Evolutionary conservation across 2,113 vertebrate species (phyloP).

Genomic region (Alces alces): DNA sequence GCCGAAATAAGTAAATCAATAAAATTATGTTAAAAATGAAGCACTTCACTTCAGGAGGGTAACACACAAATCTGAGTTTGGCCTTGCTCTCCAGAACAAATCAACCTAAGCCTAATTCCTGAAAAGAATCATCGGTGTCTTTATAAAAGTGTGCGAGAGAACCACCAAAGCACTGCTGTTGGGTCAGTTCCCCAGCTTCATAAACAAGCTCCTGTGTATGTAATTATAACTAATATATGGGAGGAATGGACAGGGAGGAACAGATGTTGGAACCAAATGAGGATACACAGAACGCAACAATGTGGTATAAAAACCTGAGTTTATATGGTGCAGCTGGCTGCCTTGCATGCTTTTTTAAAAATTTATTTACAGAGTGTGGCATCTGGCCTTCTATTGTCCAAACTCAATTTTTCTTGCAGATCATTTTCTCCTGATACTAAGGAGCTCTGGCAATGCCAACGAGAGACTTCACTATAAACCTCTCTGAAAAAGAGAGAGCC

Average conservation of each 20-base stretch:
- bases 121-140: background rate
- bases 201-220: conserved; percentile 46
- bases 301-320: conserved; percentile 77
- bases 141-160: background rate
- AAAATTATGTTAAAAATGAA: background rate
- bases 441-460: background rate
- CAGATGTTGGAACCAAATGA: conserved; percentile 81
- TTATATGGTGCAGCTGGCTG: conserved; percentile 80
- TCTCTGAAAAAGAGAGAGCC: background rate
- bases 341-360: conserved; percentile 52
- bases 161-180: background rate
- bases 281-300: conserved; percentile 59
- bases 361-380: conserved; percentile 77
- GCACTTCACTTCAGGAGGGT: background rate
- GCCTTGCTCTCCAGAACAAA: background rate
- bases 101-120: background rate
- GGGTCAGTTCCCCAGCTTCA: conserved; percentile 14
- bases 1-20: background rate
- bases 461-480: background rate
- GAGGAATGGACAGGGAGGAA: conserved; percentile 64
- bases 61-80: background rate
- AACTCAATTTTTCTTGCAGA: conserved; percentile 59
- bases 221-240: conserved; percentile 75
- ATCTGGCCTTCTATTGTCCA: conserved; percentile 77
- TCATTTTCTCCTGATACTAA: conserved; percentile 32